phyloP scores from a whole-genome alignment of 2,888 invertebrate genomes.

The Hypomecis atomaria region DNA sequence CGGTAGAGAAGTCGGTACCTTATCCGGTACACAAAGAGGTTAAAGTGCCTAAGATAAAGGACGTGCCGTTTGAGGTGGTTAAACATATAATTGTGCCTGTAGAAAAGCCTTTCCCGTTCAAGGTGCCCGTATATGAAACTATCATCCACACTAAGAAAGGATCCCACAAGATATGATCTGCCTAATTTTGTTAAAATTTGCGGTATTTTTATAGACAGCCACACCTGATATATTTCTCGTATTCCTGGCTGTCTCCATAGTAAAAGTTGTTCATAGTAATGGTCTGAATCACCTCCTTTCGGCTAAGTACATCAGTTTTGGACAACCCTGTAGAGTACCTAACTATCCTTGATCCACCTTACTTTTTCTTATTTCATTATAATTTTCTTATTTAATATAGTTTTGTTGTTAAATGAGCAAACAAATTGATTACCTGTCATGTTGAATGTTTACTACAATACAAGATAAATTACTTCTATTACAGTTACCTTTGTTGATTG shows the following conservation, averaged over 20 bases:
- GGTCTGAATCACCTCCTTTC: too few relatives aligned
- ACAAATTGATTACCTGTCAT: not conserved
- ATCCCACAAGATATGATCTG: slow-evolving; percentile 62
- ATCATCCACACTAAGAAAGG: slow-evolving; percentile 89
- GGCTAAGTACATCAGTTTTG: too few relatives aligned
- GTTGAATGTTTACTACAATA: not conserved
- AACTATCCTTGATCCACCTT: not conserved
- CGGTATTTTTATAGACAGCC: too few relatives aligned
- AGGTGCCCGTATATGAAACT: slow-evolving; percentile 89
- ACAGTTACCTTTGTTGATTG: not conserved
- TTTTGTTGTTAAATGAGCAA: slow-evolving; percentile 1
- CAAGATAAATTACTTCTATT: not conserved
- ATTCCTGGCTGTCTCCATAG: too few relatives aligned
- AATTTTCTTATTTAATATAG: not conserved
- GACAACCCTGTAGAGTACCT: too few relatives aligned
- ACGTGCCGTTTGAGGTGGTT: slow-evolving; percentile 88
- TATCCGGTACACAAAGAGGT: slow-evolving; percentile 88
- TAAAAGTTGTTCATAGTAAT: too few relatives aligned
- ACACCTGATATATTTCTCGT: too few relatives aligned
- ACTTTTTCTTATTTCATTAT: not conserved
- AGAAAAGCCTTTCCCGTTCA: slow-evolving; percentile 88
- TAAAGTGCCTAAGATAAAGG: slow-evolving; percentile 87
- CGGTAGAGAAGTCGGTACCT: slow-evolving; percentile 89
- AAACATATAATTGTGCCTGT: slow-evolving; percentile 88
- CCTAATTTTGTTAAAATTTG: not conserved